Evolutionary conservation across 2,888 invertebrate species (phyloP), one percentile per base, ranked within the genome.

Genomic region (Malthinus flaveolus): DNA sequence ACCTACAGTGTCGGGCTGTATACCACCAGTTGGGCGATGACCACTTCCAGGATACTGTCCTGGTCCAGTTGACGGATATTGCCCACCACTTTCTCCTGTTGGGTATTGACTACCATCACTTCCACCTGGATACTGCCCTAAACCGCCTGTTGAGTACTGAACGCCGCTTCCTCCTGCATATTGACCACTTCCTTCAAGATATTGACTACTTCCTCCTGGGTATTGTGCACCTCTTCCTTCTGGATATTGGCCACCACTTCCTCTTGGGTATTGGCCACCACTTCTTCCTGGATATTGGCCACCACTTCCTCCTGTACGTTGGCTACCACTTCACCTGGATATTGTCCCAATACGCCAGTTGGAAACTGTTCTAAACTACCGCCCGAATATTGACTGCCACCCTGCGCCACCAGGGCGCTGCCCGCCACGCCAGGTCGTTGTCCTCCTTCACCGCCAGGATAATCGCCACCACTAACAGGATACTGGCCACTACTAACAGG

Each of bases 21-120:
- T 32, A 34, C 52, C 49, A 36, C 56, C 58, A 33, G 52, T 50
- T 37, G 49, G 53, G 15, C 39, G 35, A 10, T 55, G 55, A 10
- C 36, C 32, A 32, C 50, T 63, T 44, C 65, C 51, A 51, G 61
- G 60, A 47, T 66, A 56, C 32, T 52, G 61, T 32, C 50, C 37
- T 12, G 12, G 12, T 10, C 42, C 35, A 32, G 49, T 64, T 39
- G 65, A 51, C 48, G 62, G 60, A 46, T 66, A 55, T 32, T 52
- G 61, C 7, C 49, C 9, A 10, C 35, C 49, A n/a, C 49, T 23
- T 1, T 12, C 11, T 9, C 36, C 49, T 11, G 5, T 23, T 0
- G 35, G 42, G 9, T 45, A 13, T 7, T 45, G 15, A 8, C 33
- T 13, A 9, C 39, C 39, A 7, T 49, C 55, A 42, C 34, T 15